Evolutionary conservation across 2,113 vertebrate genomes (phyloP), one percentile per base, ranked within the genome.

Genomic region (Rhinogobius similis): DNA sequence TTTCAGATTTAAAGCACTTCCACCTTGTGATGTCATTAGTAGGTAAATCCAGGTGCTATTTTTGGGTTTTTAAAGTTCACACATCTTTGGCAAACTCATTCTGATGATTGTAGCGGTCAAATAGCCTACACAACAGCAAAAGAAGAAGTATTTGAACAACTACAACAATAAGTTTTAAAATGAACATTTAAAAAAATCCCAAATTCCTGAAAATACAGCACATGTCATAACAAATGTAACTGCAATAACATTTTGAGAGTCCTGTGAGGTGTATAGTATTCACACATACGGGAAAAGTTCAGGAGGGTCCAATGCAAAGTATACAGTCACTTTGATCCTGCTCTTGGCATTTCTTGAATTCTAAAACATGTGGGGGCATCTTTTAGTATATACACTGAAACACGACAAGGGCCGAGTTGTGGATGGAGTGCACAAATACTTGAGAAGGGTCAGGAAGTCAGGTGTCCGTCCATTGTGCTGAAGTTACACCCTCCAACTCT

Each of bases 291-390:
- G 46, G 20, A n/a, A 50, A n/a, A 3, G 46, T n/a, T 50, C 7
- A 50, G n/a, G 20, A n/a, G n/a, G 46, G 44, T 10, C 46, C 20
- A 21, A 8, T 50, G 46, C 46, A 10, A 20, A 50, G 16, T 13
- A 29, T 29, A 20, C 26, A 58, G 55, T 9, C 9, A 29, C 14
- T 29, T 58, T 63, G 46, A 27, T 62, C 20, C 23, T 20, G 10
- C 48, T 43, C 62, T 24, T 38, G 52, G 48, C 70, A 38, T 32
- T 55, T 55, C 21, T 13, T 23, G 52, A 55, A 24, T 55, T 55
- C 23, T 55, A 55, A 55, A 26, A 5, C 53, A 56, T 20, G n/a
- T 3, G 6, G n/a, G 48, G n/a, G 10, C 3, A 20, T 23, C 10
- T 9, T 52, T 52, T 52, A 2, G 18, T 7, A 50, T 24, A 20